These are phyloP conservation scores for Drosophila asahinai DNA, from an alignment of 1,140 invertebrate genomes.

Conservation along the genomic window DNA sequence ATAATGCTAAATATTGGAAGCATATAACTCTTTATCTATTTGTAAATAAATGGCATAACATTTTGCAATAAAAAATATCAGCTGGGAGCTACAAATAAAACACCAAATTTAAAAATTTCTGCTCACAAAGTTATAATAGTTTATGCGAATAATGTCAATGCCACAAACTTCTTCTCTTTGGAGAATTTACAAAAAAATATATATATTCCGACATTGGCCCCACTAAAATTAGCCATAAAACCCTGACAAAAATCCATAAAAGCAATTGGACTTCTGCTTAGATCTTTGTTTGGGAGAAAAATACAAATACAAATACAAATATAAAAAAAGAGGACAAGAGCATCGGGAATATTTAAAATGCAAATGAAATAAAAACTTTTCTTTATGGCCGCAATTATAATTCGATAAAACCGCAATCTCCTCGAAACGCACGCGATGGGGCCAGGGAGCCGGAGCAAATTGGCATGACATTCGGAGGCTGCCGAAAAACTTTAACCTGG, in stretches of 20 bases:
- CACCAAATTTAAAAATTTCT: too few relatives aligned
- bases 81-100: not conserved
- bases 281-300: not conserved
- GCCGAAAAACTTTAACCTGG: constrained; percentile 56
- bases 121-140: not conserved
- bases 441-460: constrained; percentile 26
- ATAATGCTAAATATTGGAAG: too few relatives aligned
- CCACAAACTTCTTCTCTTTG: not conserved
- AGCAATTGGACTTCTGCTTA: not conserved
- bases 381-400: constrained; percentile 54
- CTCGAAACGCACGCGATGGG: constrained; percentile 26
- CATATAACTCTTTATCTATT: too few relatives aligned
- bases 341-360: constrained; percentile 44
- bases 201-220: not conserved
- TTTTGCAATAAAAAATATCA: too few relatives aligned
- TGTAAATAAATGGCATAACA: too few relatives aligned
- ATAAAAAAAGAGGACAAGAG: constrained; percentile 5
- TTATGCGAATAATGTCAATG: too few relatives aligned
- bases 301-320: not conserved
- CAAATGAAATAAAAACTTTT: constrained; percentile 48
- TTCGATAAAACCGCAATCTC: constrained; percentile 52
- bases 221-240: constrained; percentile 6
- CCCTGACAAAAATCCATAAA: constrained; percentile 13
- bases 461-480: constrained; percentile 52
- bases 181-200: not conserved